These are phyloP conservation scores for Lysandra coridon DNA, from an alignment of 2,888 invertebrate species.

Conservation along the genomic window DNA sequence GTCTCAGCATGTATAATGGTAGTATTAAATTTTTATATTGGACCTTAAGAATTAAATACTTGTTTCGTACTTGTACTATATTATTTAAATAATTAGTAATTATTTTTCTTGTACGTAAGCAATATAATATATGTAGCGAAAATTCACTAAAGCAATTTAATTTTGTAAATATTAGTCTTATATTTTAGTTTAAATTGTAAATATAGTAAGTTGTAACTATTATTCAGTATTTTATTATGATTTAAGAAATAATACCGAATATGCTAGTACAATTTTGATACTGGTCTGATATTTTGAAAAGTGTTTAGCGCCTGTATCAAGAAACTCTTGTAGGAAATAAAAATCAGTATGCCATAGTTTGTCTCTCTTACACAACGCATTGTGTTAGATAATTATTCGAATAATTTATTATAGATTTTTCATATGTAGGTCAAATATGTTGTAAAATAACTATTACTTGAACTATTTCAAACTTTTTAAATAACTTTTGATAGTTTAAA, in stretches of 20 bases:
- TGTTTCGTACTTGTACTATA: not conserved
- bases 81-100: not conserved
- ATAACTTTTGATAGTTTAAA: not conserved
- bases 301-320: too few species aligned
- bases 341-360: not conserved
- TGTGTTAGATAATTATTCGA: not conserved
- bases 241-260: not conserved
- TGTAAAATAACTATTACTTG: not conserved
- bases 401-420: not conserved
- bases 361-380: not conserved
- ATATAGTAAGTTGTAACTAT: constrained; percentile 9
- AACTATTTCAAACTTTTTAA: not conserved
- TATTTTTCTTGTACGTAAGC: not conserved
- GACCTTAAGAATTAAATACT: not conserved
- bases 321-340: too few species aligned
- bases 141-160: constrained; percentile 2
- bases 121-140: not conserved
- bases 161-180: constrained; percentile 15
- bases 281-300: too few species aligned
- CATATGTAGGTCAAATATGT: not conserved
- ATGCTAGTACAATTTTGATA: too few species aligned
- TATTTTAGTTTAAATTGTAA: constrained; percentile 4
- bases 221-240: constrained; percentile 22
- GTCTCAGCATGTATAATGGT: not conserved
- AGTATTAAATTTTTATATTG: constrained; percentile 21